phyloP scores from a whole-genome alignment of 1,140 invertebrate genomes.

The Anthonomus grandis region DNA sequence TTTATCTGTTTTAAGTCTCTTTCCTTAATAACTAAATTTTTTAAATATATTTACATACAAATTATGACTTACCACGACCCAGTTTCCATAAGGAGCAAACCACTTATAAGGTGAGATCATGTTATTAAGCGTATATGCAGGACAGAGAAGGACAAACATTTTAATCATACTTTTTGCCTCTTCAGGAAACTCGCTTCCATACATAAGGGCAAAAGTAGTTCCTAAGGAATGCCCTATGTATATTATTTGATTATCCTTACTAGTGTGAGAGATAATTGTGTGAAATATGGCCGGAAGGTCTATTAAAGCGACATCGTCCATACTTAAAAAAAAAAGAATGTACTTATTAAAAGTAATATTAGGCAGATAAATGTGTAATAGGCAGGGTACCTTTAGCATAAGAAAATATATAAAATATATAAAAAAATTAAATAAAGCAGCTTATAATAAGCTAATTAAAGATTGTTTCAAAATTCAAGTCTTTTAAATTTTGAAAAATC shows the following conservation, averaged over 20 bases:
- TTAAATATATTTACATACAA: too few species aligned
- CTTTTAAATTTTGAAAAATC: too few species aligned
- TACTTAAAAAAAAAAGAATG: slow-evolving; percentile 27
- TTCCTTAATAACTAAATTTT: too few species aligned
- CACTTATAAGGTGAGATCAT: slow-evolving; percentile 37
- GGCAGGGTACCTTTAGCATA: too few species aligned
- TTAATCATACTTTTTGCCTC: slow-evolving; percentile 39
- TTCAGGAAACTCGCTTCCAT: slow-evolving; percentile 47
- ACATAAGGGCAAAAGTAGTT: slow-evolving; percentile 47
- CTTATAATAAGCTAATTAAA: too few species aligned
- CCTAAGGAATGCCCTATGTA: slow-evolving; percentile 58
- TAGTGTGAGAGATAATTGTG: slow-evolving; percentile 51
- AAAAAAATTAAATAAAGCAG: too few species aligned
- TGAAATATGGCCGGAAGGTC: slow-evolving; percentile 61
- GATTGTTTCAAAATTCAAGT: too few species aligned
- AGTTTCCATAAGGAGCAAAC: slow-evolving; percentile 33
- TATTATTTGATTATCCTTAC: slow-evolving; percentile 46
- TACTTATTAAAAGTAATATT: not conserved
- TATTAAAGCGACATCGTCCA: slow-evolving; percentile 58
- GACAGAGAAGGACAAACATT: slow-evolving; percentile 40
- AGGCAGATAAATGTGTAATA: not conserved
- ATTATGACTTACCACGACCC: slow-evolving; percentile 36
- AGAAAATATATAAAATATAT: too few species aligned
- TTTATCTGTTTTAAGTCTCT: too few species aligned
- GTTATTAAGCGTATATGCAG: slow-evolving; percentile 40